A percentile compares a stretch with the other conserved stretches of the same genome.
Conservation (phyloP, 1,140 invertebrate species). For the Ceratina japonica region DNA sequence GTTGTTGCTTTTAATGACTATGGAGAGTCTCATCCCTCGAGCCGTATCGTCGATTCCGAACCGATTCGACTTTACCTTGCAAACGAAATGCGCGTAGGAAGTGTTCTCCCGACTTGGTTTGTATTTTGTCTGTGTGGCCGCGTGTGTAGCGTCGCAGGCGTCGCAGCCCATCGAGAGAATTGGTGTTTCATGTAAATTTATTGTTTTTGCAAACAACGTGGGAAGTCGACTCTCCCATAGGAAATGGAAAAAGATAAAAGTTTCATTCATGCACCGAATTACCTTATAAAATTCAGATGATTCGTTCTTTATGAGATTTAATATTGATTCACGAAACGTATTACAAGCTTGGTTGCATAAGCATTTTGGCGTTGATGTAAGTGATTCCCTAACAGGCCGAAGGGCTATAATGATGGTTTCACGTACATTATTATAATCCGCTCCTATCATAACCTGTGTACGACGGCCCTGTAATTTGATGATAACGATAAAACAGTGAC, state of each 20-base stretch:
- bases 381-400: not conserved
- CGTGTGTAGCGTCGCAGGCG: not conserved
- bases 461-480: constrained; percentile 30
- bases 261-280: not conserved
- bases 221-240: not conserved
- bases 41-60: not conserved
- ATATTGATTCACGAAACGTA: not conserved
- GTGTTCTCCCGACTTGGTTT: not conserved
- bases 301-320: no score
- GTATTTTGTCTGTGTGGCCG: not conserved
- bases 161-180: not conserved
- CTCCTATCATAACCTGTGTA: not conserved
- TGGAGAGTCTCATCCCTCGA: no score
- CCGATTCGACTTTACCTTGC: not conserved
- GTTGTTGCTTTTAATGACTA: not conserved
- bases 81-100: constrained; percentile 1
- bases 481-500: constrained; percentile 51
- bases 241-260: not conserved
- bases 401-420: constrained; percentile 9
- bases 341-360: not conserved
- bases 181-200: constrained; percentile 30
- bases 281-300: no score
- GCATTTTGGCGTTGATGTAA: not conserved
- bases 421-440: constrained; percentile 11
- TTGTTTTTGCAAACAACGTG: not conserved